Conservation (phyloP, 64 coral and sea anemone genomes). For the Porites lutea region DNA sequence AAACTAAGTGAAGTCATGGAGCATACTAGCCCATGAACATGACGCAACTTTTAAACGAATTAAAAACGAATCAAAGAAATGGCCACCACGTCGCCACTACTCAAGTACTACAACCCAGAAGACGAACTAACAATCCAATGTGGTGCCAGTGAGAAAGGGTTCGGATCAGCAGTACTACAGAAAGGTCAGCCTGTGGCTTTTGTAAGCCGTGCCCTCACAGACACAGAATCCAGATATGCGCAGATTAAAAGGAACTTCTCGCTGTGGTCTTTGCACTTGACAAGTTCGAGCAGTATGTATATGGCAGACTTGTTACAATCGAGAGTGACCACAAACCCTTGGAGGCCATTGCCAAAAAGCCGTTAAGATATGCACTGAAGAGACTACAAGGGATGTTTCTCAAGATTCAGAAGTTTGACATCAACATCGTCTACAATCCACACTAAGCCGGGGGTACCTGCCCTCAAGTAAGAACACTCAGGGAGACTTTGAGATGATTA, state of each 20-base stretch:
- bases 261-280: slow-evolving; percentile 17
- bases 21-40: slow-evolving; percentile 1
- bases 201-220: slow-evolving; percentile 28
- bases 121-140: neutral
- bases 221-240: neutral
- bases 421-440: slow-evolving; percentile 12
- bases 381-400: slow-evolving; percentile 46
- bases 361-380: slow-evolving; percentile 17
- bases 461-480: too few species aligned
- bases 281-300: slow-evolving; percentile 48
- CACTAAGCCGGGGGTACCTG: neutral
- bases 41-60: slow-evolving; percentile 20
- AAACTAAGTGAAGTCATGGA: slow-evolving; percentile 3
- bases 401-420: slow-evolving; percentile 16
- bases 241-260: slow-evolving; percentile 51
- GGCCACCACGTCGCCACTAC: neutral
- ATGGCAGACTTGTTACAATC: neutral
- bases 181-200: slow-evolving; percentile 33
- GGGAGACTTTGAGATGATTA: neutral
- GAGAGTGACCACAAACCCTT: slow-evolving; percentile 62
- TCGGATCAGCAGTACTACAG: slow-evolving; percentile 29
- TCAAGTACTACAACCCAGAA: slow-evolving; percentile 25
- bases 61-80: slow-evolving; percentile 32
- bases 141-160: slow-evolving; percentile 43
- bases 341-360: slow-evolving; percentile 13